A percentile compares a stretch with the other conserved stretches of the same genome.
phyloP scores from a whole-genome alignment of 2,888 invertebrate genomes.

The Hirtodrosophila trivittata region DNA sequence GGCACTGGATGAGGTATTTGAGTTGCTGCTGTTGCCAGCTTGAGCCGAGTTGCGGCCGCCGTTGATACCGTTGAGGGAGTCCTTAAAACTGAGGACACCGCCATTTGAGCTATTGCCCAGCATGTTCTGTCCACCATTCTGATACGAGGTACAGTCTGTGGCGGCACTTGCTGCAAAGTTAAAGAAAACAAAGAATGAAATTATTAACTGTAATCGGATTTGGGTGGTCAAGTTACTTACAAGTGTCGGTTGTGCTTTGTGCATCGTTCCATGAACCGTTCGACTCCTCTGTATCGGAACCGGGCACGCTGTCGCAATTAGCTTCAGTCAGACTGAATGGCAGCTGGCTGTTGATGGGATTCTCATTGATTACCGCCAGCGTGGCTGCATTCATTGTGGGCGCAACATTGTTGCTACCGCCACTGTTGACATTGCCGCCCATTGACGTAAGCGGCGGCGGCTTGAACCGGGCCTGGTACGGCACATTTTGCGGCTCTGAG shows the following conservation, averaged over 20 bases:
- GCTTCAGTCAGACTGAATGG: slow-evolving; percentile 32
- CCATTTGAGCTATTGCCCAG: slow-evolving; percentile 70
- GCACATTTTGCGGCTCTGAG: slow-evolving; percentile 89
- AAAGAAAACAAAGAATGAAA: background rate
- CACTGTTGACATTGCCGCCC: slow-evolving; percentile 33
- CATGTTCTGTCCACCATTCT: slow-evolving; percentile 79
- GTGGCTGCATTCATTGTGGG: slow-evolving; percentile 27
- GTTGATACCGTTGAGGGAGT: slow-evolving; percentile 68
- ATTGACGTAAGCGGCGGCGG: slow-evolving; percentile 91
- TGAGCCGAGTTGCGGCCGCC: slow-evolving; percentile 38
- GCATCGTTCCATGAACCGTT: slow-evolving; percentile 82
- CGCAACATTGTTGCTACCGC: slow-evolving; percentile 15
- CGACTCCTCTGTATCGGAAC: slow-evolving; percentile 79
- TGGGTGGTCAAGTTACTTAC: slow-evolving; percentile 65
- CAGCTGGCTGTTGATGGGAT: slow-evolving; percentile 27
- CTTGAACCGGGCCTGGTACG: slow-evolving; percentile 96
- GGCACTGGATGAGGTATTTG: slow-evolving; percentile 79
- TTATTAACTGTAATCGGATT: slow-evolving; percentile 6
- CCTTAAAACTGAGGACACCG: slow-evolving; percentile 77
- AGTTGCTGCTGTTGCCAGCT: slow-evolving; percentile 59
- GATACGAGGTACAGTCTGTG: slow-evolving; percentile 82
- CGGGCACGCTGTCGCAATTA: slow-evolving; percentile 48
- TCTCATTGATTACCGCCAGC: slow-evolving; percentile 27
- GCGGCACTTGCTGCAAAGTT: slow-evolving; percentile 82
- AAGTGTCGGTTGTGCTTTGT: slow-evolving; percentile 83